A percentile compares a stretch with the other conserved stretches of the same genome.
These are phyloP conservation scores for Tragelaphus eurycerus DNA, from an alignment of 2,797 vertebrate species.

Conservation along the genomic window DNA sequence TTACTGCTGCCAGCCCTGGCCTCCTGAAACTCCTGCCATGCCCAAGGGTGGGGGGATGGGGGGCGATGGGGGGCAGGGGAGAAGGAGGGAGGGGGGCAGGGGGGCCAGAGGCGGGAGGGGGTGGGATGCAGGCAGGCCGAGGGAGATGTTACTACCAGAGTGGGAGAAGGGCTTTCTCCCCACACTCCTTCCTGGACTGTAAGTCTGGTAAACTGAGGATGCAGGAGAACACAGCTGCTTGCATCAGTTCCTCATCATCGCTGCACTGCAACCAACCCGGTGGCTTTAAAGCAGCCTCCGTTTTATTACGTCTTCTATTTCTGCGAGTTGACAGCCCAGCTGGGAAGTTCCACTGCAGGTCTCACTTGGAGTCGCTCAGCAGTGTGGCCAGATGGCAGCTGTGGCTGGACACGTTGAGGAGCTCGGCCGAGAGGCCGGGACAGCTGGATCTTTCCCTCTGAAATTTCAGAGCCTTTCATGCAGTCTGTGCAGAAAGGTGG, in stretches of 20 bases:
- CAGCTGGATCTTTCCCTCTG: neutral
- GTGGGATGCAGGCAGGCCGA: too few species aligned
- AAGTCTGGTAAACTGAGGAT: neutral
- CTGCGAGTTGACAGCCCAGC: neutral
- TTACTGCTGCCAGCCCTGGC: rapidly evolving
- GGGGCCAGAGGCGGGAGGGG: rapidly evolving
- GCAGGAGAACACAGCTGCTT: neutral
- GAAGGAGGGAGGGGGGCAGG: too few species aligned
- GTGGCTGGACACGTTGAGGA: neutral
- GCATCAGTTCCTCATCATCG: neutral
- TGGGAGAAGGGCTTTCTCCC: neutral
- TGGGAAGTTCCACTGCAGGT: neutral
- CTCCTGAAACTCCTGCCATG: neutral
- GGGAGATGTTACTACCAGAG: neutral
- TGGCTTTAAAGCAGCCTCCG: neutral
- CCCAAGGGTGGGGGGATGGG: rapidly evolving
- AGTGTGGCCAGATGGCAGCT: neutral
- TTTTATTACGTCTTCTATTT: neutral
- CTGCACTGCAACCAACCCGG: neutral
- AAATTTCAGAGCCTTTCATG: neutral
- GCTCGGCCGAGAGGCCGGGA: neutral
- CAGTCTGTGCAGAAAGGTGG: neutral
- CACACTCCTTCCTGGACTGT: neutral
- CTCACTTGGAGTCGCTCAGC: neutral
- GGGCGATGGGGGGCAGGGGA: too few species aligned